Evolutionary conservation across 2,113 vertebrate genomes (phyloP).

Genomic region (Aegypius monachus): DNA sequence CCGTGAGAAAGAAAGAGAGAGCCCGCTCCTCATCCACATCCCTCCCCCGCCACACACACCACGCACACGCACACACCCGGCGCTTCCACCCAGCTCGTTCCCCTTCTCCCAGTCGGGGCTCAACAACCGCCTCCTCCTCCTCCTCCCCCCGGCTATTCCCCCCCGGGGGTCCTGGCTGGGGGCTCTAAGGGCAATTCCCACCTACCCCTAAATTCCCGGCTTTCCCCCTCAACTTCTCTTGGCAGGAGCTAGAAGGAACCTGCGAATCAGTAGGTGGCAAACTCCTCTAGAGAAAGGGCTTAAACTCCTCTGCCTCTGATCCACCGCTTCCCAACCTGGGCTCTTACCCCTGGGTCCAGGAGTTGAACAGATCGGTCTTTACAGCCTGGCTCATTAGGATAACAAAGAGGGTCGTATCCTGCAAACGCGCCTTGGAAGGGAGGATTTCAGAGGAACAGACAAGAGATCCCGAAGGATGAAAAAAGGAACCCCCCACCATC

Average conservation of each 20-base stretch:
- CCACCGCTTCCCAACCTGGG: neutral
- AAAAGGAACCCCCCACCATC: neutral
- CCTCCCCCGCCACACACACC: constrained; percentile 58
- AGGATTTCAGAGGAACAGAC: neutral
- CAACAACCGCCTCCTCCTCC: neutral
- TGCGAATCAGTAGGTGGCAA: constrained; percentile 68
- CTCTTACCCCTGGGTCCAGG: constrained; percentile 2
- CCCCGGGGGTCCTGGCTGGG: neutral
- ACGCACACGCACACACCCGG: neutral
- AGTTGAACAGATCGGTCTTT: neutral
- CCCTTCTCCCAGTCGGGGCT: neutral
- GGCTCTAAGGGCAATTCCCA: neutral
- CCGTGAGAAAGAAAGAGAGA: constrained; percentile 65
- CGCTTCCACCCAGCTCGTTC: constrained; percentile 26
- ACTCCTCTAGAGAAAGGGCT: constrained; percentile 56
- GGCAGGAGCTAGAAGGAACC: neutral
- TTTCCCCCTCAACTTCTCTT: neutral
- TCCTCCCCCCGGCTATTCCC: neutral
- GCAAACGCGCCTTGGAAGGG: neutral
- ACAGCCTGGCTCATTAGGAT: constrained; percentile 9
- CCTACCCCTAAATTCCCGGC: neutral
- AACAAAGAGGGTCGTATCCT: neutral
- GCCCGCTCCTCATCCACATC: constrained; percentile 73
- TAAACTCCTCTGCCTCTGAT: neutral
- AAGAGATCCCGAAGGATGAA: neutral